Base-by-base conservation (phyloP, 2,113 vertebrate genomes). In the Mustela nigripes region DNA sequence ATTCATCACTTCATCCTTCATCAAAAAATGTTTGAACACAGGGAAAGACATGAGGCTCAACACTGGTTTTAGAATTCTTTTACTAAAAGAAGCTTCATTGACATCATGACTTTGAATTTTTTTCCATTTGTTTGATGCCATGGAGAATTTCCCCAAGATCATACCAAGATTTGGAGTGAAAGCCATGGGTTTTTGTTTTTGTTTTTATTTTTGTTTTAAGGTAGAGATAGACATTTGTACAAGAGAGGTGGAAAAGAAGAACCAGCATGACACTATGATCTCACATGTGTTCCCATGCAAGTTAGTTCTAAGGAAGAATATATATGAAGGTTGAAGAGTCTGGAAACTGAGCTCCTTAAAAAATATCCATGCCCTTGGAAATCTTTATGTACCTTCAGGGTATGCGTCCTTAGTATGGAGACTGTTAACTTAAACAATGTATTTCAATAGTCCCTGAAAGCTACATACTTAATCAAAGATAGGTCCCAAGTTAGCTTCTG, bases 71-170 rank as follows among this genome's bases (percentile, higher is more conserved):
- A 67, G 83, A 71, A 89, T 78, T 91, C 19, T 45, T 96, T 91
- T 84, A 88, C 91, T 96, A 90, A 76, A 91, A 94, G n/a, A 86
- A 78, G 12, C 36, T 97, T 96, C 24, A 74, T 1, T 74, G 71
- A 79, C 12, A 80, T 78, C 22, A 88, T 78, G 92, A 83, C n/a
- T 83, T 88, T 42, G 22, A 74, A 7, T 39, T n/a, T 83, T 90
- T 90, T 86, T 86, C 73, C 24, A 15, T 88, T 78, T 60, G 12
- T 95, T 92, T 86, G 73, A 58, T 83, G 53, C 31, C 28, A 42
- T 50, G 12, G 50, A 83, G 53, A 26, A 48, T 58, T 83, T 95
- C 85, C 42, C 26, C 45, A 67, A 88, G 62, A 28, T 73, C 69
- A 58, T 36, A 58, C 19, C 26, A 81, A 78, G 22, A 83, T 91